phyloP scores from a whole-genome alignment of 92 coral and sea anemone species.

The Paragorgia papillata region DNA sequence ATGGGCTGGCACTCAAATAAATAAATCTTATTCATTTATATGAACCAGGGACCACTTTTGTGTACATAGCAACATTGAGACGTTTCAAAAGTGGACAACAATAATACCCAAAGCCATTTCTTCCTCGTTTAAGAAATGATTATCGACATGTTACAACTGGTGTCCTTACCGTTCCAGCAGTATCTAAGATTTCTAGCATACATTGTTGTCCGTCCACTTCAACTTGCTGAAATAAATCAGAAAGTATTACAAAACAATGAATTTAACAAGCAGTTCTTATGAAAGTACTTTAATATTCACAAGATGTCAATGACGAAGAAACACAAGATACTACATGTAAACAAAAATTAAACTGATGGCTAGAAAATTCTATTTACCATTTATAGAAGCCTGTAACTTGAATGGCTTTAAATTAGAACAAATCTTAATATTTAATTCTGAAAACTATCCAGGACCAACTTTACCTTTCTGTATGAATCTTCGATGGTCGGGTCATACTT shows the following conservation, averaged over 20 bases:
- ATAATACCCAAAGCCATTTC: too few species aligned
- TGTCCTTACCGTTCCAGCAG: conserved; percentile 93
- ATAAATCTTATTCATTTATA: too few species aligned
- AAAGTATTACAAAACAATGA: neutral
- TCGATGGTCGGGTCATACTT: conserved; percentile 99
- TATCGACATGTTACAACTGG: neutral
- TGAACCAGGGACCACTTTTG: neutral
- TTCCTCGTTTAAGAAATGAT: neutral
- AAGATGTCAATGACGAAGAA: too few species aligned
- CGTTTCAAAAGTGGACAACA: too few species aligned
- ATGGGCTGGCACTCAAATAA: too few species aligned
- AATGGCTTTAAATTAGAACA: neutral
- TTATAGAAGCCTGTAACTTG: too few species aligned
- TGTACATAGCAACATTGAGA: conserved; percentile 18
- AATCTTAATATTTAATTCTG: conserved; percentile 19
- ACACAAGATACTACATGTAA: too few species aligned
- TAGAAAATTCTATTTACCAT: too few species aligned
- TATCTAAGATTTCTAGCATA: conserved; percentile 98
- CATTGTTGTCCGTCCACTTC: conserved; percentile 99
- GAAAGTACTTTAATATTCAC: too few species aligned
- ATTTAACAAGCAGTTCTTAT: neutral
- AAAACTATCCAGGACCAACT: neutral
- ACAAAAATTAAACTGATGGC: too few species aligned
- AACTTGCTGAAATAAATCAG: conserved; percentile 74
- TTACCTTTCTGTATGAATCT: conserved; percentile 98